A percentile compares a stretch with the other conserved stretches of the same genome.
phyloP scores from a whole-genome alignment of 2,888 invertebrate species.

The Heterodera filipjevi region DNA sequence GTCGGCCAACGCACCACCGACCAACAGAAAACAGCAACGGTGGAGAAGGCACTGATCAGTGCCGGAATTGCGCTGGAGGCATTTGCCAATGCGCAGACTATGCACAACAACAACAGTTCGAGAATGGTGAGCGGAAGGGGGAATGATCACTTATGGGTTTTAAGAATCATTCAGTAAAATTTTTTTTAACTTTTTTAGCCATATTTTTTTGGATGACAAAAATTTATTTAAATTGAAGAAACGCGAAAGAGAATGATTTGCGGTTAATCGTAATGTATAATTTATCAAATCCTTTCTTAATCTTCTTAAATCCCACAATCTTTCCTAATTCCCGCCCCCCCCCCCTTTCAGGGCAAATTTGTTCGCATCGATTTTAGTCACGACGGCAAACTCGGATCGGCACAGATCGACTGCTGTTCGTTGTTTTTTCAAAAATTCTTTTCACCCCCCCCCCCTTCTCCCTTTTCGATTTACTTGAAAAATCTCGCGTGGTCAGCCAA shows the following conservation, averaged over 20 bases:
- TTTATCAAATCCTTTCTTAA: background rate
- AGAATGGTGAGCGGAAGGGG: constrained; percentile 51
- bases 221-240: too few species aligned
- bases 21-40: background rate
- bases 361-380: constrained; percentile 59
- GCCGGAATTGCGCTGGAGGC: constrained; percentile 55
- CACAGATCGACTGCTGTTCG: constrained; percentile 63
- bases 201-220: too few species aligned
- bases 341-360: constrained; percentile 58
- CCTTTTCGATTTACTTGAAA: constrained; percentile 60
- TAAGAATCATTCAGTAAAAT: too few species aligned
- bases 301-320: background rate
- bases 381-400: constrained; percentile 50
- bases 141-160: background rate
- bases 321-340: constrained; percentile 11
- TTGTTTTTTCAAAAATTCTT: constrained; percentile 24
- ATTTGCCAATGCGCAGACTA: constrained; percentile 62
- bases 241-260: too few species aligned
- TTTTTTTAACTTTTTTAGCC: too few species aligned
- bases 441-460: background rate
- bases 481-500: constrained; percentile 73
- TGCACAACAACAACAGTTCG: constrained; percentile 61
- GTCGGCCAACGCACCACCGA: background rate
- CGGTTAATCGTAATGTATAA: too few species aligned
- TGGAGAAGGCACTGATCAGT: constrained; percentile 43